Evolutionary conservation across 2,113 vertebrate genomes (phyloP), one percentile per base, ranked within the genome.

Genomic region (Notarius lentiginosus): DNA sequence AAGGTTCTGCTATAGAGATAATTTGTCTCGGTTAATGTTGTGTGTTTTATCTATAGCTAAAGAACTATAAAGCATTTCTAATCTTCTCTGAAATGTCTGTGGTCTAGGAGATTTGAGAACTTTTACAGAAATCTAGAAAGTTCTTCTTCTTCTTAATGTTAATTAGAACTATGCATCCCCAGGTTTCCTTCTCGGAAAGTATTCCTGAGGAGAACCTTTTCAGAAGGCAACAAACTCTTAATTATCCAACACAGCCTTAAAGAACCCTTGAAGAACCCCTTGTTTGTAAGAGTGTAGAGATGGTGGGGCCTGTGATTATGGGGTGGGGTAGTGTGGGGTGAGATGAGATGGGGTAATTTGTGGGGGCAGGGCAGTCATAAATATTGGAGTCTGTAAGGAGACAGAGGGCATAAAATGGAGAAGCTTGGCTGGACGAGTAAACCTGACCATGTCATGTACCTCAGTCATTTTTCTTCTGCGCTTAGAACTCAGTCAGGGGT

Each of bases 401-500:
- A 97, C 96, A 96, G 96, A 95, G 95, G 96, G 95, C 95, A 95
- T 95, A 95, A 96, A 97, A 94, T 93, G 95, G 95, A 95, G 94
- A 94, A 96, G 95, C 95, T 95, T 90, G 95, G 93, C 93, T 95
- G 96, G 96, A 96, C 95, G 95, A 93, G 94, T 95, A 95, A 96
- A 96, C 97, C 96, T 95, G 96, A 95, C 94, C 96, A 95, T 96
- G 96, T 96, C 96, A 96, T 96, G 96, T 96, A 97, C 96, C 96
- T 95, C 95, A 96, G 96, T 98, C 97, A 96, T 97, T 97, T 96
- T 95, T 97, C 95, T 97, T 97, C 90, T 94, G 94, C 90, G 92
- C 97, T 99, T 96, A 98, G 98, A 99, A 99, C 97, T 98, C 98
- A 98, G 98, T 97, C 96, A 97, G 97, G 96, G 98, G 98, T 98